Percentiles rank a stretch among this genome's conserved stretches.
Conservation (phyloP, 2,888 invertebrate species). For the Lathronympha strigana region DNA sequence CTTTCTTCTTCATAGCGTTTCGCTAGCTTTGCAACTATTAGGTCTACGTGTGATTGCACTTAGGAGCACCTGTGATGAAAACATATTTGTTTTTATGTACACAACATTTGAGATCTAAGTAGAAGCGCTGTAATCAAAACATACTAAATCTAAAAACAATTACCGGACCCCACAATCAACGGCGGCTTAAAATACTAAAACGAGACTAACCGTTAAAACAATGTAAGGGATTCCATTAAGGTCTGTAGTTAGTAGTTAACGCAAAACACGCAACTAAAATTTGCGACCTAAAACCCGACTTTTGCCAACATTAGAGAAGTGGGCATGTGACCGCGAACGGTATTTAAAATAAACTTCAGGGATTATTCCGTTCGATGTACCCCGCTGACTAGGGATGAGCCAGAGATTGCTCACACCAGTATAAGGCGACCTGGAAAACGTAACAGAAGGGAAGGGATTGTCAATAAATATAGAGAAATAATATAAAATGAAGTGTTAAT, state of each 20-base stretch:
- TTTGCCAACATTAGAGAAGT: conserved; percentile 23
- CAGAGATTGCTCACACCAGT: background rate
- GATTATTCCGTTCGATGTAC: background rate
- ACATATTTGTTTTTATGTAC: no score
- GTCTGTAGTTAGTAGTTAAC: background rate
- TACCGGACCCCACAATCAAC: background rate
- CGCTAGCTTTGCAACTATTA: no score
- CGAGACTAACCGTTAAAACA: conserved; percentile 2
- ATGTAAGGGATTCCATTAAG: background rate
- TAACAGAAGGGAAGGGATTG: no score
- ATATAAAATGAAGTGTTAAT: no score
- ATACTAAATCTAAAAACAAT: background rate
- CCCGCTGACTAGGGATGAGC: background rate
- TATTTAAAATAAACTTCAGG: conserved; percentile 23
- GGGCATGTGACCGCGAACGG: conserved; percentile 19
- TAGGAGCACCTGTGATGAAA: no score
- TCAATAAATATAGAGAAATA: no score
- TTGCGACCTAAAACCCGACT: conserved; percentile 16
- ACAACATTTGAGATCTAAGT: no score
- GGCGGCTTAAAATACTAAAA: background rate
- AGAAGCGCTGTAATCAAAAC: no score
- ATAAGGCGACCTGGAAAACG: background rate
- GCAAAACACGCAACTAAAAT: conserved; percentile 23
- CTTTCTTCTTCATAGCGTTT: no score
- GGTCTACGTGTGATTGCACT: no score